These are phyloP conservation scores for Meda fulgida DNA, from an alignment of 2,797 vertebrate genomes.

Conservation along the genomic window DNA sequence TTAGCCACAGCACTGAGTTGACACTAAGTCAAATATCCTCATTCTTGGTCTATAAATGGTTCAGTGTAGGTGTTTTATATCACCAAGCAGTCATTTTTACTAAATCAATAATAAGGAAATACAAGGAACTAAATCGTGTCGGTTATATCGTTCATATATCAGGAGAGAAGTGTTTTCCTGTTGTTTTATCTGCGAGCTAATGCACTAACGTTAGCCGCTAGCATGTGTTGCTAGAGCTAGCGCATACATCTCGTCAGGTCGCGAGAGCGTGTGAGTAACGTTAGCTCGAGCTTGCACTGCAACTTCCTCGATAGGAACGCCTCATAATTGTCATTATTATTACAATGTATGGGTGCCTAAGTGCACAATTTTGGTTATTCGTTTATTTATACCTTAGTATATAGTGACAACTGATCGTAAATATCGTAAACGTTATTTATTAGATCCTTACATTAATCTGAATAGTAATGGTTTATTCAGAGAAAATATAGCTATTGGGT, in stretches of 20 bases:
- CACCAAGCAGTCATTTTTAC: not conserved
- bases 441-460: not conserved
- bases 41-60: not conserved
- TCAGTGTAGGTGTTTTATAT: not conserved
- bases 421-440: not conserved
- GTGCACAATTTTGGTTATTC: not conserved
- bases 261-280: conserved; percentile 23
- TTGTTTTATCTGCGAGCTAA: conserved; percentile 52
- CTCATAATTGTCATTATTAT: not conserved
- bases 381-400: not conserved
- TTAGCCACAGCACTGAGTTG: conserved; percentile 33
- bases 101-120: not conserved
- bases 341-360: not conserved
- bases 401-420: not conserved
- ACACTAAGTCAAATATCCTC: not conserved
- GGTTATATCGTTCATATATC: not conserved
- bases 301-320: not conserved
- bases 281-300: not conserved
- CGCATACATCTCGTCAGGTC: conserved; percentile 27
- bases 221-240: conserved; percentile 30
- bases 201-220: conserved; percentile 45
- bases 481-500: not conserved
- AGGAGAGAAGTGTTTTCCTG: conserved; percentile 30
- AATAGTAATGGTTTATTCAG: not conserved
- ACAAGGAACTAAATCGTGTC: not conserved